Evolutionary conservation across 2,888 invertebrate species (phyloP).

Genomic region (Epirrhoe alternata): DNA sequence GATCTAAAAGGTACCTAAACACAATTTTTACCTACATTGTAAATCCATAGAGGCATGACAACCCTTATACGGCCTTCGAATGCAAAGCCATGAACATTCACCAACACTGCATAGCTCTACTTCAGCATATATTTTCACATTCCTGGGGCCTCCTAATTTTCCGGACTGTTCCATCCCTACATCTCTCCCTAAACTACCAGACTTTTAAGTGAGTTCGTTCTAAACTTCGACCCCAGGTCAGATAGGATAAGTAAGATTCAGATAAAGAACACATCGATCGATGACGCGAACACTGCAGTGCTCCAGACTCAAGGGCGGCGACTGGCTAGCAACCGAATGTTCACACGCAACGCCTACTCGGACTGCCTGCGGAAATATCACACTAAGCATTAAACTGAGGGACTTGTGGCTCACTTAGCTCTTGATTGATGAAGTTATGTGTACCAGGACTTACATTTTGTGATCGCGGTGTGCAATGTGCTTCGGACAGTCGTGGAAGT

Average conservation of each 20-base stretch:
- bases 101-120: too few species aligned
- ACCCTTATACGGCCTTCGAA: too few species aligned
- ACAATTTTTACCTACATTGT: too few species aligned
- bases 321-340: constrained; percentile 41
- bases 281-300: constrained; percentile 62
- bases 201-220: neutral
- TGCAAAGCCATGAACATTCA: too few species aligned
- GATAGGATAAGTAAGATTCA: constrained; percentile 20
- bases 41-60: too few species aligned
- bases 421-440: neutral
- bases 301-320: constrained; percentile 66
- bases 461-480: too few species aligned
- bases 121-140: too few species aligned
- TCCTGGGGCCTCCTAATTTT: too few species aligned
- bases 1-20: too few species aligned
- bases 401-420: neutral
- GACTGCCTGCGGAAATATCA: constrained; percentile 4
- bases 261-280: constrained; percentile 40
- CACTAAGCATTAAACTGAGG: neutral
- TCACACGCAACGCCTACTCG: constrained; percentile 45
- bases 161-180: too few species aligned
- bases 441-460: too few species aligned
- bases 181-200: neutral
- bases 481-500: too few species aligned
- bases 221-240: neutral